phyloP scores from a whole-genome alignment of 2,797 vertebrate genomes.

The Craterocephalus amniculus region DNA sequence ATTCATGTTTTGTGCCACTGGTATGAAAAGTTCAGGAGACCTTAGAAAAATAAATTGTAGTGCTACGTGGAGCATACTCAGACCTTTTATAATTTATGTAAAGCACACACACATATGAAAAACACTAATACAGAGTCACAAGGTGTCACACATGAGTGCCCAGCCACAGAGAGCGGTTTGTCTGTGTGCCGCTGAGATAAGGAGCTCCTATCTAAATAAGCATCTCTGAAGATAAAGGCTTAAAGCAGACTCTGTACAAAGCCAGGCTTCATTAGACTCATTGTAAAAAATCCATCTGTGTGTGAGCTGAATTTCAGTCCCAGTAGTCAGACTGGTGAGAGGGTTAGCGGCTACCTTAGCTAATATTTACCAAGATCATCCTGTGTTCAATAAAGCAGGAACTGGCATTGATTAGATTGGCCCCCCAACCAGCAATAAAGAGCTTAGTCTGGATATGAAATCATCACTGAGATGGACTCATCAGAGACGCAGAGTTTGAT shows the following conservation, averaged over 20 bases:
- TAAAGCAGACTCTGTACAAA: slow-evolving; percentile 49
- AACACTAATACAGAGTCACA: slow-evolving; percentile 1
- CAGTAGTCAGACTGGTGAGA: slow-evolving; percentile 2
- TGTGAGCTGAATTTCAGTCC: slow-evolving; percentile 32
- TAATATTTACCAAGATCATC: slow-evolving; percentile 49
- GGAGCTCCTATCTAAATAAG: slow-evolving; percentile 72
- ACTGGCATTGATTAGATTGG: slow-evolving; percentile 14
- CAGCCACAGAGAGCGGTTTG: slow-evolving; percentile 44
- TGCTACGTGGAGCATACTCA: background rate
- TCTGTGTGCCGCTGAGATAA: slow-evolving; percentile 67
- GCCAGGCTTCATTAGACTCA: slow-evolving; percentile 54
- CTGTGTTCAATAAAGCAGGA: slow-evolving; percentile 35
- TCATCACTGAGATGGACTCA: background rate
- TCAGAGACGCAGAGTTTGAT: slow-evolving; percentile 12
- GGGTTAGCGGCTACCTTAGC: slow-evolving; percentile 3
- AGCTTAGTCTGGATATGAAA: slow-evolving; percentile 31
- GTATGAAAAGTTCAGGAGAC: slow-evolving; percentile 30
- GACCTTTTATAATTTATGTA: slow-evolving; percentile 12
- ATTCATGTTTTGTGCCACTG: slow-evolving; percentile 27
- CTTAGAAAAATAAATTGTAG: slow-evolving; percentile 31
- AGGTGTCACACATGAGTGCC: slow-evolving; percentile 8
- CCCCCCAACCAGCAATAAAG: slow-evolving; percentile 5
- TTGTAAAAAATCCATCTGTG: slow-evolving; percentile 40
- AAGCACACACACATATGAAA: slow-evolving; percentile 11
- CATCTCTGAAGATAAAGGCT: slow-evolving; percentile 63